Percentiles rank a stretch among this genome's conserved stretches.
Evolutionary conservation across 2,888 invertebrate species (phyloP).

Genomic region (Lasioglossum figueresi): DNA sequence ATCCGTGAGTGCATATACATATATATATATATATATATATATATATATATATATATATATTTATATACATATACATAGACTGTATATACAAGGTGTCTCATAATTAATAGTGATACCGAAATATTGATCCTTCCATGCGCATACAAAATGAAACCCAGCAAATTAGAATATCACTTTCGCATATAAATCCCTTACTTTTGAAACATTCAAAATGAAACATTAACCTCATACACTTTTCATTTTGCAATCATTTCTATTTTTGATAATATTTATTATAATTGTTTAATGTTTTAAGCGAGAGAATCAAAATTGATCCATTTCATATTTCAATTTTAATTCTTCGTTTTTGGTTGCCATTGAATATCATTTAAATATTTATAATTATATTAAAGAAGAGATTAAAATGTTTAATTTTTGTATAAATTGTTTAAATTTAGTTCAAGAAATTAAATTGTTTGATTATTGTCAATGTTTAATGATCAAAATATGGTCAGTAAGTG

Average conservation of each 20-base stretch:
- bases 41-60: background rate
- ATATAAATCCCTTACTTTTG: background rate
- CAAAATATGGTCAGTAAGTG: too few species aligned
- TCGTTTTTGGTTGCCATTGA: background rate
- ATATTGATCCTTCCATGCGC: background rate
- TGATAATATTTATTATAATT: background rate
- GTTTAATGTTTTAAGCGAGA: background rate
- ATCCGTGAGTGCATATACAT: background rate
- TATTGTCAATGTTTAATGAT: too few species aligned
- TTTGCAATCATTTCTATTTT: background rate
- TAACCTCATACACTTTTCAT: background rate
- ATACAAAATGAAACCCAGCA: background rate
- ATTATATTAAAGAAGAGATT: background rate
- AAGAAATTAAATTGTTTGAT: too few species aligned
- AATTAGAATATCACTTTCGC: background rate
- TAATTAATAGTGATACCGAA: background rate
- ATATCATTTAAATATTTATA: background rate
- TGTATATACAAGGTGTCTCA: background rate
- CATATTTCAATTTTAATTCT: background rate
- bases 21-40: background rate
- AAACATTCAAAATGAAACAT: background rate
- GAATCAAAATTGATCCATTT: background rate
- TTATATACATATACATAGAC: background rate
- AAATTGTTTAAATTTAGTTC: too few species aligned
- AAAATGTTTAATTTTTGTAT: too few species aligned